Evolutionary conservation across 64 coral and sea anemone species (phyloP).

Genomic region (Catalaphyllia jardinei): DNA sequence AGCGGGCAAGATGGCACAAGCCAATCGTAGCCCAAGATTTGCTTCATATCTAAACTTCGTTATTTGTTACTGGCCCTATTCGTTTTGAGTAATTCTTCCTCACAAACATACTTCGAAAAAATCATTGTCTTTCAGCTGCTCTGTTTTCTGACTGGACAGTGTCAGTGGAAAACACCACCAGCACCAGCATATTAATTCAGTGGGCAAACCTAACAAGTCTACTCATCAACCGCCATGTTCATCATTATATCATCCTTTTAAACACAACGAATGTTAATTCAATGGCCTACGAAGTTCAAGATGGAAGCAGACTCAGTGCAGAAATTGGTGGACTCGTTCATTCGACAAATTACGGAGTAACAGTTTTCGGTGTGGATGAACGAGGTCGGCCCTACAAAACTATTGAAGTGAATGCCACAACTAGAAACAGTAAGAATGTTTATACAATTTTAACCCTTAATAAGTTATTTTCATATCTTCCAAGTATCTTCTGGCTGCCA

Average conservation of each 20-base stretch:
- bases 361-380: not conserved
- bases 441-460: not conserved
- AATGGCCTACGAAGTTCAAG: not conserved
- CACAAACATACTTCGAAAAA: not conserved
- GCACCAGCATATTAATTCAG: not conserved
- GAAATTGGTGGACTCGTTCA: not conserved
- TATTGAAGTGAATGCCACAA: not conserved
- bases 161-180: not conserved
- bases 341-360: not conserved
- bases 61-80: not conserved
- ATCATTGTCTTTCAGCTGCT: not conserved
- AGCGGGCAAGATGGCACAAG: too few relatives aligned
- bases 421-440: not conserved
- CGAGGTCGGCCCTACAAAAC: not conserved
- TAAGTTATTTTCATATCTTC: too few relatives aligned
- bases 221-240: not conserved
- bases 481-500: too few relatives aligned
- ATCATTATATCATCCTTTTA: not conserved
- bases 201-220: conserved; percentile 1
- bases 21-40: too few relatives aligned
- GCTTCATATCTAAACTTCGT: not conserved
- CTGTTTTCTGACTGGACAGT: not conserved
- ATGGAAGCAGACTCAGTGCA: not conserved
- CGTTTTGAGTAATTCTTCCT: not conserved
- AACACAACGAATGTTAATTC: not conserved